Base-by-base conservation (phyloP, 2,888 invertebrate species). In the Herminia tarsipennalis region DNA sequence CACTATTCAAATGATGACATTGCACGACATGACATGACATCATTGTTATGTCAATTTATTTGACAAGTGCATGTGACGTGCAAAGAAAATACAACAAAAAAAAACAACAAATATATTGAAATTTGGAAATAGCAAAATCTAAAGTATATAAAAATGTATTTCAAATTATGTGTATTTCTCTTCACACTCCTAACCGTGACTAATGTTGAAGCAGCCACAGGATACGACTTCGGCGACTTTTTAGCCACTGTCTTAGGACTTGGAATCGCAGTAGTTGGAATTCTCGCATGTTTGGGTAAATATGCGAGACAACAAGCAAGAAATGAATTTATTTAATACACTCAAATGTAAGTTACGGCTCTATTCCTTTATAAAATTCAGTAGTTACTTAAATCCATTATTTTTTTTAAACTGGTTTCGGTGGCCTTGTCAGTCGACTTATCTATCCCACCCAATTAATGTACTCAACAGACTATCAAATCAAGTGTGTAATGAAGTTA, bases 151-250 rank as follows among this genome's bases (percentile, higher is more conserved):
- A 78, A 64, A 50, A 89, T 90, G 89, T 81, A 84, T 84, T 76
- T 81, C 35, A 79, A 83, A 62, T 56, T 86, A 39, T 83, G 83
- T 48, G 58, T 82, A 24, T 65, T 89, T 20, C 42, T 88, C 16
- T 84, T 89, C 49, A 74, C 84, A 9, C 53, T 89, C 28, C 58
- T 90, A 9, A 74, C 83, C n/a, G 73, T 88, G 16, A 81, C 70
- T 24, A 85, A 82, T 52, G 91, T 88, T 2, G 91, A 92, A 70
- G 93, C 93, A 21, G 86, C 93, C 1, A 78, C 85, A 38, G 87
- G 92, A 46, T 94, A 93, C 67, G 94, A 94, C 77, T 94, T 94
- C 70, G 95, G 94, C 1, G 94, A 95, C 77, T 94, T 94, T 52
- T 70, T 95, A 55, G 95, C 95, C 3, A 88, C 95, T 13, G 85